Conservation (phyloP, 2,888 invertebrate species). For the Amphipyra tragopoginis region DNA sequence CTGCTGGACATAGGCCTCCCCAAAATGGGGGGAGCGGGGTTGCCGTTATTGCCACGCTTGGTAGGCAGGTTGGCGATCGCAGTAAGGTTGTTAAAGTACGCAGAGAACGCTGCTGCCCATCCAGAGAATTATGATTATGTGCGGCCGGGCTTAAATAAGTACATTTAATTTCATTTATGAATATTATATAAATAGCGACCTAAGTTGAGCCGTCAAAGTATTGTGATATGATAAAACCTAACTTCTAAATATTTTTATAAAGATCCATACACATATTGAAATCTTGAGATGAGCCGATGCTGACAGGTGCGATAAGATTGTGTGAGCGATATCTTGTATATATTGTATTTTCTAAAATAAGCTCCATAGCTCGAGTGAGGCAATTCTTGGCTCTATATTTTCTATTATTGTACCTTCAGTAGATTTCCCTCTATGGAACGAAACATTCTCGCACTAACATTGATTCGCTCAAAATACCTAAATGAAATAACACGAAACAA, state of each 20-base stretch:
- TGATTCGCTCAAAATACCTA: conserved; percentile 42
- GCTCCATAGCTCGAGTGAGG: not conserved
- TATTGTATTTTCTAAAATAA: not conserved
- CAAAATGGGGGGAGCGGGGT: too few relatives aligned
- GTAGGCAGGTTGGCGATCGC: too few relatives aligned
- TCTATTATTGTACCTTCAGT: not conserved
- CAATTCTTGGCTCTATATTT: not conserved
- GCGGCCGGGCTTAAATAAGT: too few relatives aligned
- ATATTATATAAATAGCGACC: not conserved
- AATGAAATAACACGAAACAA: conserved; percentile 41
- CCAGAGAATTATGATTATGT: too few relatives aligned
- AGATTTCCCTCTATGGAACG: not conserved
- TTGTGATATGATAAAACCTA: not conserved
- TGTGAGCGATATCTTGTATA: not conserved
- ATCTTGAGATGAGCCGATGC: not conserved
- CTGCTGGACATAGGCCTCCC: too few relatives aligned
- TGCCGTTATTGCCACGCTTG: too few relatives aligned
- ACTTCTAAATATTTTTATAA: not conserved
- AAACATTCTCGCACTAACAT: conserved; percentile 13
- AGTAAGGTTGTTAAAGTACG: too few relatives aligned
- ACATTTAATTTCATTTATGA: too few relatives aligned
- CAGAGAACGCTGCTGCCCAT: too few relatives aligned
- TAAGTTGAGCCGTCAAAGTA: not conserved
- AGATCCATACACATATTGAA: not conserved
- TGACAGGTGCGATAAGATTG: not conserved